A percentile compares a stretch with the other conserved stretches of the same genome.
Conservation (phyloP, 2,797 vertebrate species). For the Hapalemur alaotrensis region DNA sequence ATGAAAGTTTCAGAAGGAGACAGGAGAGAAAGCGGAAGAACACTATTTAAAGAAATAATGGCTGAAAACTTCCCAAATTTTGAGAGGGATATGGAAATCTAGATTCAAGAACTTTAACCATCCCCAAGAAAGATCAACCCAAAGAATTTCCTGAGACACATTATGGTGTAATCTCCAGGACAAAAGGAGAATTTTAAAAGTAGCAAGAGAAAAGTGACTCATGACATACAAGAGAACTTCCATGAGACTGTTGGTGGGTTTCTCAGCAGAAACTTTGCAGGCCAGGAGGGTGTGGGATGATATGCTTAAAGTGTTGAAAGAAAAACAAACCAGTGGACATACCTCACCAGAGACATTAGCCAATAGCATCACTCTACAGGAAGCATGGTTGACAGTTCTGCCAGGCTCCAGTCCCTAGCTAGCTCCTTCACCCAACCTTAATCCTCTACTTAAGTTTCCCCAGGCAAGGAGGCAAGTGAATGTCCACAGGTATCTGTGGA, state of each 20-base stretch:
- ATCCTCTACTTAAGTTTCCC: background rate
- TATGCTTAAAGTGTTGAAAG: background rate
- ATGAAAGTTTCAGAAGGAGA: background rate
- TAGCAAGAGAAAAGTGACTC: background rate
- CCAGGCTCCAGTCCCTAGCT: background rate
- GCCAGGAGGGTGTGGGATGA: background rate
- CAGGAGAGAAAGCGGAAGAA: background rate
- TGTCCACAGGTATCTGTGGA: background rate
- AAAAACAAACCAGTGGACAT: too few species aligned
- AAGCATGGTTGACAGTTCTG: background rate
- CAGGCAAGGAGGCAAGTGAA: background rate
- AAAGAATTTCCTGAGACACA: background rate
- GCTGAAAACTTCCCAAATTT: background rate
- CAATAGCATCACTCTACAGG: background rate
- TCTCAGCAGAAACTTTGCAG: background rate
- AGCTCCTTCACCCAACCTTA: background rate
- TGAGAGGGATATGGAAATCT: background rate
- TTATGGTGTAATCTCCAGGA: background rate
- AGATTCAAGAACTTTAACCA: background rate
- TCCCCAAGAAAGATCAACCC: background rate
- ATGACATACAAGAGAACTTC: background rate
- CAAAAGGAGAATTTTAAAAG: background rate
- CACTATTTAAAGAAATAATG: background rate
- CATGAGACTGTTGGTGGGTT: background rate
- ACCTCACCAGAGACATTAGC: background rate